Conservation (phyloP, 2,113 vertebrate species). For the Peromyscus polionotus region DNA sequence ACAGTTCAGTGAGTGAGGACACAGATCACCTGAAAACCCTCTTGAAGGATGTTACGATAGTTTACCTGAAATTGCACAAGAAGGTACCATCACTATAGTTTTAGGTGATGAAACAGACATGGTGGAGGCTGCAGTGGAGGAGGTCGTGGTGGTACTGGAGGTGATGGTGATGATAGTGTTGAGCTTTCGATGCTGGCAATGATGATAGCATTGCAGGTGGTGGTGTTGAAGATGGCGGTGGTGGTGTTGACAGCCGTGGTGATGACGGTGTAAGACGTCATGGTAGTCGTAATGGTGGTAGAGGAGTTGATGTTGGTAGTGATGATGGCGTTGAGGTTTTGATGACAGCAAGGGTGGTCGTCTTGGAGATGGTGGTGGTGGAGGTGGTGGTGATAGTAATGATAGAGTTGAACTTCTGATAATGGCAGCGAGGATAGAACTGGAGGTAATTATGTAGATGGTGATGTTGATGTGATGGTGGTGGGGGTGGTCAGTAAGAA, state of each 20-base stretch:
- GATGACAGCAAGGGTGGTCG: no score
- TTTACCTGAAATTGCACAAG: background rate
- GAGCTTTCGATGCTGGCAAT: no score
- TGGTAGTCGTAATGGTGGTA: background rate
- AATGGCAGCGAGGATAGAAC: background rate
- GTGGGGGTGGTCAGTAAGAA: background rate
- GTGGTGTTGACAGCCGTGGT: background rate
- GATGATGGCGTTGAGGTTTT: no score
- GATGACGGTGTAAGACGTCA: background rate
- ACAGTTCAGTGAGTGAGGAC: background rate
- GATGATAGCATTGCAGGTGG: no score
- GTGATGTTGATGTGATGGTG: background rate
- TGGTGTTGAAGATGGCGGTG: background rate
- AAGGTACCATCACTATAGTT: background rate
- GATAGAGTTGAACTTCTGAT: background rate
- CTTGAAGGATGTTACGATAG: background rate
- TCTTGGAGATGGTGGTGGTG: no score
- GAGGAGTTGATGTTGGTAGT: background rate
- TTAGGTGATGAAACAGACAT: background rate
- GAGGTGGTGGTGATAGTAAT: background rate
- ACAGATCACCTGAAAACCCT: background rate
- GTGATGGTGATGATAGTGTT: no score
- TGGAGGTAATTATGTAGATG: background rate
- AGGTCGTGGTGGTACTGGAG: background rate
- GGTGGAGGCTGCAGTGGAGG: background rate